A percentile compares a stretch with the other conserved stretches of the same genome.
Conservation (phyloP, 2,888 invertebrate genomes). For the Nomada ruficornis region DNA sequence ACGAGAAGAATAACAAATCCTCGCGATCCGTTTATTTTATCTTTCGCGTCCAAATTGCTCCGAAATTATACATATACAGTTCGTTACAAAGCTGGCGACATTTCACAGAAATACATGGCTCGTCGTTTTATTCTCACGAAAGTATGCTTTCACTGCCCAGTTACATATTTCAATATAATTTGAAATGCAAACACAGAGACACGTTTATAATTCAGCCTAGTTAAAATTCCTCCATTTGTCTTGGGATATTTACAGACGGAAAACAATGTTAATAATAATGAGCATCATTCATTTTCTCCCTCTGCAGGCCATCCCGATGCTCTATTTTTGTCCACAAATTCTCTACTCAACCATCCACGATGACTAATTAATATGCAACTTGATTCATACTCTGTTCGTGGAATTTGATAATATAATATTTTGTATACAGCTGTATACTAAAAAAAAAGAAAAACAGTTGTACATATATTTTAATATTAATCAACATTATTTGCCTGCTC, state of each 20-base stretch:
- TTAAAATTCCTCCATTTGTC: slow-evolving; percentile 29
- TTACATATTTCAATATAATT: slow-evolving; percentile 24
- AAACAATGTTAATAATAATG: slow-evolving; percentile 10
- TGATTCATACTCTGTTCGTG: neutral
- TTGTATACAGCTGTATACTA: too few species aligned
- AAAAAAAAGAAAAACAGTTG: too few species aligned
- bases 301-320: neutral
- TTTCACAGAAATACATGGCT: neutral
- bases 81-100: neutral
- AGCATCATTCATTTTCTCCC: neutral
- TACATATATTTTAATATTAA: too few species aligned
- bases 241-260: neutral
- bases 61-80: too few species aligned
- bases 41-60: neutral
- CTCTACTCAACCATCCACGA: neutral
- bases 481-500: too few species aligned
- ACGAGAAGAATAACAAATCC: neutral
- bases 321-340: neutral
- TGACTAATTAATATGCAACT: neutral
- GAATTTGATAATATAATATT: neutral
- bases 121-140: neutral
- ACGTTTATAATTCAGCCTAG: slow-evolving; percentile 22
- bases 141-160: neutral
- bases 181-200: slow-evolving; percentile 27
- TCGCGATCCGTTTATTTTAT: neutral